phyloP scores from a whole-genome alignment of 2,113 vertebrate species.

The Nothoprocta perdicaria region DNA sequence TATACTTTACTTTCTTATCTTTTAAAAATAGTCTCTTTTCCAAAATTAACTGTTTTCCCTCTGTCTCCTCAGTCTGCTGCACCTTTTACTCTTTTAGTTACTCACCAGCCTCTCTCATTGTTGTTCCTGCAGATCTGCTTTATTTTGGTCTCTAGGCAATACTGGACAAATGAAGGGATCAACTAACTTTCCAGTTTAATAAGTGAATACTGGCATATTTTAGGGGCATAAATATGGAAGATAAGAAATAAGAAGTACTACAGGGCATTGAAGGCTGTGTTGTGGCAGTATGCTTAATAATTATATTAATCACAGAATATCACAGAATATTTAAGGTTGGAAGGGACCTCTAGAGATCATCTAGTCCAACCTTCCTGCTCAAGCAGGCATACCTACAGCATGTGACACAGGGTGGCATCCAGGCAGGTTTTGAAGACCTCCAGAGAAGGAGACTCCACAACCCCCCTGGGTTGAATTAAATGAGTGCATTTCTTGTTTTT shows the following conservation, averaged over 20 bases:
- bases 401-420: too few relatives aligned
- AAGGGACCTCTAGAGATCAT: too few relatives aligned
- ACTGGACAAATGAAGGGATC: background rate
- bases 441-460: too few relatives aligned
- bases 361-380: too few relatives aligned
- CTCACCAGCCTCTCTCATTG: background rate
- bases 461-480: too few relatives aligned
- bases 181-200: background rate
- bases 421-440: too few relatives aligned
- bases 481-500: background rate
- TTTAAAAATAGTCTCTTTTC: background rate
- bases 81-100: background rate
- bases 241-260: background rate
- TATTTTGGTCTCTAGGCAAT: background rate
- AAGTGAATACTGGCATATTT: background rate
- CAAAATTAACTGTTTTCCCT: background rate
- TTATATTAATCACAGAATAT: too few relatives aligned
- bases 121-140: background rate
- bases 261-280: background rate
- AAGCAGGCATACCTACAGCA: too few relatives aligned
- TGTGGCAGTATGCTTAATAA: background rate
- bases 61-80: background rate
- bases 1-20: background rate
- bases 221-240: background rate
- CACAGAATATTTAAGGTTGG: too few relatives aligned